These are phyloP conservation scores for Dufourea novaeangliae DNA, from an alignment of 1,140 invertebrate genomes.

Conservation along the genomic window DNA sequence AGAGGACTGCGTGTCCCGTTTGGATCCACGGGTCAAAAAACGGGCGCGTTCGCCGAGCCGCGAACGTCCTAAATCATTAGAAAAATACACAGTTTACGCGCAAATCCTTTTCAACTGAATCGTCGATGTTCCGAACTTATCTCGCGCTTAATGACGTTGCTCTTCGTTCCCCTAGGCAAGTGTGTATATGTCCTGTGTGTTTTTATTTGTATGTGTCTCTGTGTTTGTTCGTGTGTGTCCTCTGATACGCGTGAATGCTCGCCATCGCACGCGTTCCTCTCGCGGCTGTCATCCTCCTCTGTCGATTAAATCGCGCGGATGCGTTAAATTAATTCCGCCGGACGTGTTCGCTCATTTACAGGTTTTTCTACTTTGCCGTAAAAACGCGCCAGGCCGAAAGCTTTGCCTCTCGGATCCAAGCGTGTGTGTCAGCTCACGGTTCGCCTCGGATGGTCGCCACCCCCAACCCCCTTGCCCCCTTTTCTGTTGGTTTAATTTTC, in stretches of 20 bases:
- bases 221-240: too few species aligned
- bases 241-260: slow-evolving; percentile 11
- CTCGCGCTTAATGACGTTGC: slow-evolving; percentile 45
- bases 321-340: slow-evolving; percentile 31
- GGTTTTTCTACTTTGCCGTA: slow-evolving; percentile 32
- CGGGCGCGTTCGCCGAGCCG: slow-evolving; percentile 51
- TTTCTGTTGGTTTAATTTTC: not conserved
- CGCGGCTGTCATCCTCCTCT: slow-evolving; percentile 16
- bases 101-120: slow-evolving; percentile 55
- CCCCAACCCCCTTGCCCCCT: not conserved
- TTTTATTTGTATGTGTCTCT: not conserved
- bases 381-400: not conserved
- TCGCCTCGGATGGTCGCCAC: not conserved
- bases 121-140: slow-evolving; percentile 56
- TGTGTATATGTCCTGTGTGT: not conserved
- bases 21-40: slow-evolving; percentile 28
- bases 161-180: slow-evolving; percentile 35
- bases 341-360: slow-evolving; percentile 31
- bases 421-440: not conserved
- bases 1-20: slow-evolving; percentile 57
- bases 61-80: slow-evolving; percentile 75
- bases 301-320: slow-evolving; percentile 29
- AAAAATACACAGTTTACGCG: slow-evolving; percentile 78
- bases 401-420: not conserved
- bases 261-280: slow-evolving; percentile 22